Evolutionary conservation across 2,113 vertebrate species (phyloP).

Genomic region (Cyanistes caeruleus): DNA sequence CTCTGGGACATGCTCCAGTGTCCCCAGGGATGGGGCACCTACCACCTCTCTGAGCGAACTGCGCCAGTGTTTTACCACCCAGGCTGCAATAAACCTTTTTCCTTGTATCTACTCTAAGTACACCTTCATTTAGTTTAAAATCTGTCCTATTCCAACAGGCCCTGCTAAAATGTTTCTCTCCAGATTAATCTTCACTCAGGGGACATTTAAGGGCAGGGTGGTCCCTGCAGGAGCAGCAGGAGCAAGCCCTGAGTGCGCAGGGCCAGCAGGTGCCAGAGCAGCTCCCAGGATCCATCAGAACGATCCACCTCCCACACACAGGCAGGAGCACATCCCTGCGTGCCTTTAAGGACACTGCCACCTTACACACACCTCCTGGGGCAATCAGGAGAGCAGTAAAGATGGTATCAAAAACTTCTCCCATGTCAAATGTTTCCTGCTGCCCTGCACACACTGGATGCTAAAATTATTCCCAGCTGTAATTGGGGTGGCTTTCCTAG

Average conservation of each 20-base stretch:
- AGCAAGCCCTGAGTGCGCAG: rapidly evolving
- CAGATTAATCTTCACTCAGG: not conserved
- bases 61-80: not conserved
- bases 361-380: rapidly evolving
- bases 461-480: not conserved
- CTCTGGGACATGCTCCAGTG: too few relatives aligned
- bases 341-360: not conserved
- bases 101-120: too few relatives aligned
- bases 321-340: too few relatives aligned
- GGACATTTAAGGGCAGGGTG: not conserved
- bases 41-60: not conserved
- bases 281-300: not conserved
- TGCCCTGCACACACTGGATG: not conserved
- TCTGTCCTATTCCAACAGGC: not conserved
- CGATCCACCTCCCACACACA: rapidly evolving
- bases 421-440: not conserved
- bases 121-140: not conserved
- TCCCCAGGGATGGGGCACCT: not conserved
- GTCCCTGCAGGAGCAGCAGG: too few relatives aligned
- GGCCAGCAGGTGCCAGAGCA: not conserved
- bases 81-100: not conserved
- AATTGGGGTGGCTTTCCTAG: not conserved
- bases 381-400: not conserved
- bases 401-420: not conserved
- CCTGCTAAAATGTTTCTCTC: not conserved